A percentile compares a stretch with the other conserved stretches of the same genome.
These are phyloP conservation scores for Poecilus cupreus DNA, from an alignment of 2,888 invertebrate species.

Conservation along the genomic window DNA sequence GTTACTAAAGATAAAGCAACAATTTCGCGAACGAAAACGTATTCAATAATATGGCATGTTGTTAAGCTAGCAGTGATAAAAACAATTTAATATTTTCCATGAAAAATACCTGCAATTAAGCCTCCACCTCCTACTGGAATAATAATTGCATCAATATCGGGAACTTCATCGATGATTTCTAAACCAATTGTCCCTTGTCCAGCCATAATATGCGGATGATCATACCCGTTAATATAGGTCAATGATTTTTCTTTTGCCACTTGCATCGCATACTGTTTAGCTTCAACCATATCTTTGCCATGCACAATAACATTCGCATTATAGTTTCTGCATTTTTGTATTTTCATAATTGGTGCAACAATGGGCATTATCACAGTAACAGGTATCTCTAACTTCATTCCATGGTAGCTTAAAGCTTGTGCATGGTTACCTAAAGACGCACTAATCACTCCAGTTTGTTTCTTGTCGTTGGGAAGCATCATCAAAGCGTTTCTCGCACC, in stretches of 20 bases:
- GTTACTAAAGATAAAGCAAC: too few relatives aligned
- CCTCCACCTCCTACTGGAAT: constrained; percentile 94
- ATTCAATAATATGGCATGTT: too few relatives aligned
- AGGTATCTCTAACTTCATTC: constrained; percentile 80
- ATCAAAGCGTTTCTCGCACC: constrained; percentile 80
- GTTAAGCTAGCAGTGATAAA: too few relatives aligned
- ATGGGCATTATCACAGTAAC: constrained; percentile 85
- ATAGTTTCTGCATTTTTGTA: constrained; percentile 77
- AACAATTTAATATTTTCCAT: too few relatives aligned
- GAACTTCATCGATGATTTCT: constrained; percentile 91
- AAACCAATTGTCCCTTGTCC: constrained; percentile 93
- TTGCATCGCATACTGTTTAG: constrained; percentile 77
- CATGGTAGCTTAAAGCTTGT: constrained; percentile 85
- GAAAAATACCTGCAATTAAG: constrained; percentile 83
- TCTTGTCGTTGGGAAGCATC: constrained; percentile 76
- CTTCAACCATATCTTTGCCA: constrained; percentile 77
- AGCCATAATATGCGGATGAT: constrained; percentile 92
- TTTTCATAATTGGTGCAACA: constrained; percentile 80
- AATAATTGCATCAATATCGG: constrained; percentile 87
- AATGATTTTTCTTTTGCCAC: constrained; percentile 77
- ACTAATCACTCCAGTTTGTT: constrained; percentile 79
- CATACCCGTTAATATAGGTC: constrained; percentile 83
- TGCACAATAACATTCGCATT: constrained; percentile 81
- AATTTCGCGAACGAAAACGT: not conserved
- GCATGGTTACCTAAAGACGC: constrained; percentile 85